A percentile compares a stretch with the other conserved stretches of the same genome.
These are phyloP conservation scores for Desmodus rotundus DNA, from an alignment of 2,113 vertebrate species.

Conservation along the genomic window DNA sequence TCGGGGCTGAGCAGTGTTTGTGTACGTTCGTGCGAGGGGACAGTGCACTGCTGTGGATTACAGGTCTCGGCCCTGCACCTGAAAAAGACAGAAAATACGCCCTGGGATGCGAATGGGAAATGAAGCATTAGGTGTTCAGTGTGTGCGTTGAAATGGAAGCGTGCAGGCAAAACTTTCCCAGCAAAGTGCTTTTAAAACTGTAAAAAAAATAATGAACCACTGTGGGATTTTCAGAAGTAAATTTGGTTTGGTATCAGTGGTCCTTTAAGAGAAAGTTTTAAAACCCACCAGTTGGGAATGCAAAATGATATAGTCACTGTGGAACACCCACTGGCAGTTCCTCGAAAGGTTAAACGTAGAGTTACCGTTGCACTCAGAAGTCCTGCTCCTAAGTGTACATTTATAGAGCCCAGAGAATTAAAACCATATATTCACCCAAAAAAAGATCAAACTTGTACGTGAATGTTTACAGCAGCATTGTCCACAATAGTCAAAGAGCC, in stretches of 20 bases:
- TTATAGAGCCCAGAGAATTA: neutral
- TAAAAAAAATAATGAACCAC: neutral
- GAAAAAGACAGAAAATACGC: neutral
- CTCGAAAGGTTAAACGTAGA: neutral
- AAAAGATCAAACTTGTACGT: neutral
- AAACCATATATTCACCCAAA: neutral
- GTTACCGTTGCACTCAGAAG: neutral
- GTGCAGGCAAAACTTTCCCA: neutral
- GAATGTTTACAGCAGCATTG: neutral
- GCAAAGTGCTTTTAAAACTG: neutral
- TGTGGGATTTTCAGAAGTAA: slow-evolving; percentile 3
- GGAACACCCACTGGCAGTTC: neutral
- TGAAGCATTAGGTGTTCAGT: neutral
- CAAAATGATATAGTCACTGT: neutral
- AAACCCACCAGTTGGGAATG: neutral
- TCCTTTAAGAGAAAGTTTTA: slow-evolving; percentile 2
- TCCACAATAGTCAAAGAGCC: neutral
- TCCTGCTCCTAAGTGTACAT: neutral
- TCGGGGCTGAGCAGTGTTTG: neutral
- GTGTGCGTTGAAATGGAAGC: neutral
- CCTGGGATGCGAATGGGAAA: neutral
- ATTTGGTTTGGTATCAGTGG: neutral
- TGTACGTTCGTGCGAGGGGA: neutral
- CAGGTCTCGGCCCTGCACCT: neutral
- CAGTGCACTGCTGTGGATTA: neutral